Evolutionary conservation across 2,797 vertebrate species (phyloP).

Genomic region (Rhinophrynus dorsalis): DNA sequence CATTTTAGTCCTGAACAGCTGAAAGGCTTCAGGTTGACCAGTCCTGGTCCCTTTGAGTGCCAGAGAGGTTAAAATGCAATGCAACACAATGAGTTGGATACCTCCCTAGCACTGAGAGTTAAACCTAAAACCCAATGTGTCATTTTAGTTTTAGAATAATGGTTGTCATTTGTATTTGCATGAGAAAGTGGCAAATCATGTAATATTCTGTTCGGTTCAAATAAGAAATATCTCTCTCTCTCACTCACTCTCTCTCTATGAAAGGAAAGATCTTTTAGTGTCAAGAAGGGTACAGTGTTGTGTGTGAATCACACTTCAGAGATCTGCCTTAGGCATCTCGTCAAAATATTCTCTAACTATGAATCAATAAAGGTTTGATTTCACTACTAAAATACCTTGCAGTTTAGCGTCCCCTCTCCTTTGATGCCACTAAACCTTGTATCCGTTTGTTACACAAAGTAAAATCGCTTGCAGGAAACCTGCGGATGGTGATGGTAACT

Average conservation of each 20-base stretch:
- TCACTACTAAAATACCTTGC: not conserved
- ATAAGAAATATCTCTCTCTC: not conserved
- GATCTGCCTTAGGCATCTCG: constrained; percentile 20
- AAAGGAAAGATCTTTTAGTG: constrained; percentile 9
- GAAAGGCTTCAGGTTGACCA: no score
- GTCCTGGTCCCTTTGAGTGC: no score
- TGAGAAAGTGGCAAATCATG: no score
- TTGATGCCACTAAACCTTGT: constrained; percentile 10
- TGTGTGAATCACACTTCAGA: constrained; percentile 26
- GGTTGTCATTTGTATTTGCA: no score
- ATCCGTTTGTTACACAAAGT: not conserved
- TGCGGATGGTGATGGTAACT: not conserved
- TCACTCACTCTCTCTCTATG: no score
- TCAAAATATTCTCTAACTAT: constrained; percentile 20
- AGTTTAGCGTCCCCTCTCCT: no score
- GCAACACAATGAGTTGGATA: no score
- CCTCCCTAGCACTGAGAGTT: no score
- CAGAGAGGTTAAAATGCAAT: no score
- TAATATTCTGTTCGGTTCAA: not conserved
- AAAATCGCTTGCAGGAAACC: constrained; percentile 6
- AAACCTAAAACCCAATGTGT: no score
- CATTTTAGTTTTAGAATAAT: no score
- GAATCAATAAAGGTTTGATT: constrained; percentile 27
- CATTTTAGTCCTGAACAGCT: no score
- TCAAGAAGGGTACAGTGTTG: not conserved